Conservation (phyloP, 2,797 vertebrate genomes). For the Botia almorhae region DNA sequence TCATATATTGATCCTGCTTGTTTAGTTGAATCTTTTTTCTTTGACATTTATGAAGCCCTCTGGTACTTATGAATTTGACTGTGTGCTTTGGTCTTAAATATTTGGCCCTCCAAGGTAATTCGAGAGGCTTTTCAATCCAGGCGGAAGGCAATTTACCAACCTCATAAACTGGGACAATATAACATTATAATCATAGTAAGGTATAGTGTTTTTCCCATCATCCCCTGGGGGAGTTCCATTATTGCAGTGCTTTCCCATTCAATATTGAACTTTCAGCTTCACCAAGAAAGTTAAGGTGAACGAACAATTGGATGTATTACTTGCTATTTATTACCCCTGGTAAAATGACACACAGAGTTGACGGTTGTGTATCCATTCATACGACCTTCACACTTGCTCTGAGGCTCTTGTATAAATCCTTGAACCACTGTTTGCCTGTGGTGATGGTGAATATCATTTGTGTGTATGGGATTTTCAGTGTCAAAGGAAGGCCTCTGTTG, state of each 20-base stretch:
- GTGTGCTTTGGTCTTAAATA: conserved; percentile 44
- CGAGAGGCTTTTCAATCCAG: conserved; percentile 54
- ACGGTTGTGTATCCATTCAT: neutral
- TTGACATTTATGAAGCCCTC: conserved; percentile 67
- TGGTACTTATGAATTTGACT: conserved; percentile 60
- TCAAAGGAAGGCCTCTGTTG: neutral
- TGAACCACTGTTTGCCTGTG: neutral
- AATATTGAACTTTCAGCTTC: conserved; percentile 32
- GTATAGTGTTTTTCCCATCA: conserved; percentile 37
- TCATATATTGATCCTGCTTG: conserved; percentile 61
- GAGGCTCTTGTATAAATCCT: neutral
- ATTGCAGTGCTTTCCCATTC: conserved; percentile 35
- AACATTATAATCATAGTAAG: conserved; percentile 59
- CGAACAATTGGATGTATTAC: conserved; percentile 27
- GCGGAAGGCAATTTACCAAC: conserved; percentile 62
- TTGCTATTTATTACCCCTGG: conserved; percentile 17
- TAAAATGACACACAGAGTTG: neutral
- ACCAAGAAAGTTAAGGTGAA: conserved; percentile 28
- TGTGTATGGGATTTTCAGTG: neutral
- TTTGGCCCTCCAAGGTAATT: conserved; percentile 58
- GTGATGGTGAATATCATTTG: neutral
- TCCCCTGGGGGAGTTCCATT: conserved; percentile 43
- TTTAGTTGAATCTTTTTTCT: conserved; percentile 64
- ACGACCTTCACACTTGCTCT: neutral
- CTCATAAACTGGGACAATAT: conserved; percentile 59